A percentile compares a stretch with the other conserved stretches of the same genome.
Evolutionary conservation across 2,888 invertebrate species (phyloP).

Genomic region (Malthinus seriepunctatus): DNA sequence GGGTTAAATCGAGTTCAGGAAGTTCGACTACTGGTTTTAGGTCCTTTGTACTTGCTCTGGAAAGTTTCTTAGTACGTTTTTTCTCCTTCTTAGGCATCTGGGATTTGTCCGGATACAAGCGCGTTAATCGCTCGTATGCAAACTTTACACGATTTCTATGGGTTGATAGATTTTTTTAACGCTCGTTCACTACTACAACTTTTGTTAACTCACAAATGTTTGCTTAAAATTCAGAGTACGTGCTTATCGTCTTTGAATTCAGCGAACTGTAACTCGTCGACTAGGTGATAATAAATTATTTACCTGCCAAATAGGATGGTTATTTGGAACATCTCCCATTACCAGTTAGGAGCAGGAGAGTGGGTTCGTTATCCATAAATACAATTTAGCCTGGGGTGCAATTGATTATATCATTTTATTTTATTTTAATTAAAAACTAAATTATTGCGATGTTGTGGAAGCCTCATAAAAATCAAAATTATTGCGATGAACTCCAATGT

Average conservation of each 20-base stretch:
- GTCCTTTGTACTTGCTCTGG: constrained; percentile 24
- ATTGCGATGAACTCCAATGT: too few relatives aligned
- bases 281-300: constrained; percentile 49
- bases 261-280: constrained; percentile 51
- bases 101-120: constrained; percentile 42
- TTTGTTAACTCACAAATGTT: constrained; percentile 10
- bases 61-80: constrained; percentile 27
- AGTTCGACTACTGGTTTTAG: constrained; percentile 18
- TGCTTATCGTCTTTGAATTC: constrained; percentile 48
- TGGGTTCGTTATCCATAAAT: constrained; percentile 76
- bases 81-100: constrained; percentile 44
- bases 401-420: constrained; percentile 70
- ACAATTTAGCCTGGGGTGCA: constrained; percentile 81
- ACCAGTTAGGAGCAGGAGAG: constrained; percentile 79
- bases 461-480: too few relatives aligned
- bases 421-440: constrained; percentile 47
- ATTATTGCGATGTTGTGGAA: too few relatives aligned
- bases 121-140: constrained; percentile 50
- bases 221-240: not conserved
- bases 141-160: constrained; percentile 34
- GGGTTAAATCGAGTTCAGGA: constrained; percentile 29
- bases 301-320: constrained; percentile 53
- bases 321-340: constrained; percentile 63
- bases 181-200: too few relatives aligned
- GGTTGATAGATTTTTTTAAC: too few relatives aligned